Evolutionary conservation across 1,140 invertebrate genomes (phyloP), one percentile per base, ranked within the genome.

Genomic region (Oncopodura yosiiana): DNA sequence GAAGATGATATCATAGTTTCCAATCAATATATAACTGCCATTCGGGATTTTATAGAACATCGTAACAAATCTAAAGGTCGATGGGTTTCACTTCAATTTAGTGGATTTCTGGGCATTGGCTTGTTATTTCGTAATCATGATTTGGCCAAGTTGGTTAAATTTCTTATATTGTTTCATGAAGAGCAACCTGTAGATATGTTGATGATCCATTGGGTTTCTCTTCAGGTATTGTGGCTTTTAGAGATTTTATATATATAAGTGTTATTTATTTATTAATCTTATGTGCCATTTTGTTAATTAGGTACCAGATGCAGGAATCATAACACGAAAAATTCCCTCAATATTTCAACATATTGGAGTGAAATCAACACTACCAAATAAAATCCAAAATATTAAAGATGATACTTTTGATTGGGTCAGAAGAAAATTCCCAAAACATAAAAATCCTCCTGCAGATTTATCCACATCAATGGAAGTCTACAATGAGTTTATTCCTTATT

Each of bases 301-400:
- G 57, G 42, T 57, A 14, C 54, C 50, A 23, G 57, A 59, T n/a
- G 42, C 46, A 21, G 48, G 49, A 21, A 27, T 52, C 2, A 38
- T 60, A 0, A 39, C 37, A 4, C 45, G 49, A 48, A 37, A 51
- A 38, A 57, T 60, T 42, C 57, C 57, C n/a, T 60, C 61, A 27
- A 53, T 60, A 26, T 63, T 63, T 23, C 61, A 63, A 32, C 61
- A 63, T 16, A 58, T 63, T 26, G 61, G 61, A 26, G 41, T 49
- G 9, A 53, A 63, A 43, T 63, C 61, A 11, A 57, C 61, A 12
- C 38, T 63, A 3, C 45, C 49, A 12, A 57, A 63, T n/a, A 63
- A 63, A 45, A 24, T 63, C 27, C 61, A 63, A 49, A 57, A 50
- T 26, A n/a, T 58, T 3, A 60, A 38, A 16, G 61, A 63, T 18